A percentile compares a stretch with the other conserved stretches of the same genome.
These are phyloP conservation scores for Limnephilus lunatus DNA, from an alignment of 2,888 invertebrate genomes.

Conservation along the genomic window DNA sequence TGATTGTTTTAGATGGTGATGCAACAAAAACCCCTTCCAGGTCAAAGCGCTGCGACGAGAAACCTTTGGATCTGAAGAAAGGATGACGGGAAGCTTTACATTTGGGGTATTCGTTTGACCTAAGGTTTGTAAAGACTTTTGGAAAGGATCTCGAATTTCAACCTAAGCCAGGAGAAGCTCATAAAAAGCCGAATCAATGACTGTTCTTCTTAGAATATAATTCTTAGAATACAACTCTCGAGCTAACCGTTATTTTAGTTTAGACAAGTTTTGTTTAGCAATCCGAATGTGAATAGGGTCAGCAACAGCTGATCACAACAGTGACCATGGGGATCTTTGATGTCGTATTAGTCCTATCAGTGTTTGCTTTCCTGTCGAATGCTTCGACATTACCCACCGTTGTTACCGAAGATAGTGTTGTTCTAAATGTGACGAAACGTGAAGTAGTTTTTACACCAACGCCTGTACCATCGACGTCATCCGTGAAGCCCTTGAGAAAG, in stretches of 20 bases:
- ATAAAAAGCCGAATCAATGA: slow-evolving; percentile 10
- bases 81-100: slow-evolving; percentile 26
- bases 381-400: slow-evolving; percentile 57
- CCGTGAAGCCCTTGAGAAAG: slow-evolving; percentile 72
- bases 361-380: slow-evolving; percentile 56
- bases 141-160: not conserved
- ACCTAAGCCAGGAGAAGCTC: not conserved
- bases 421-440: slow-evolving; percentile 46
- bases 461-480: slow-evolving; percentile 72
- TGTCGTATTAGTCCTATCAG: slow-evolving; percentile 49
- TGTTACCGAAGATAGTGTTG: not conserved
- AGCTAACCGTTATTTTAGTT: not conserved
- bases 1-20: slow-evolving; percentile 28
- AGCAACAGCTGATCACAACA: not conserved
- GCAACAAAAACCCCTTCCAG: not conserved
- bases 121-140: not conserved
- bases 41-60: not conserved
- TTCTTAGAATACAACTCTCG: not conserved
- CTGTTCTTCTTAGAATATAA: not conserved
- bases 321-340: slow-evolving; percentile 59
- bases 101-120: slow-evolving; percentile 26
- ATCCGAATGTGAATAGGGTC: slow-evolving; percentile 42
- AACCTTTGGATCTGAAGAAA: not conserved
- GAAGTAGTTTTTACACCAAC: slow-evolving; percentile 69
- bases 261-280: not conserved